Evolutionary conservation across 2,797 vertebrate genomes (phyloP), one percentile per base, ranked within the genome.

Genomic region (Cossypha niveicapilla): DNA sequence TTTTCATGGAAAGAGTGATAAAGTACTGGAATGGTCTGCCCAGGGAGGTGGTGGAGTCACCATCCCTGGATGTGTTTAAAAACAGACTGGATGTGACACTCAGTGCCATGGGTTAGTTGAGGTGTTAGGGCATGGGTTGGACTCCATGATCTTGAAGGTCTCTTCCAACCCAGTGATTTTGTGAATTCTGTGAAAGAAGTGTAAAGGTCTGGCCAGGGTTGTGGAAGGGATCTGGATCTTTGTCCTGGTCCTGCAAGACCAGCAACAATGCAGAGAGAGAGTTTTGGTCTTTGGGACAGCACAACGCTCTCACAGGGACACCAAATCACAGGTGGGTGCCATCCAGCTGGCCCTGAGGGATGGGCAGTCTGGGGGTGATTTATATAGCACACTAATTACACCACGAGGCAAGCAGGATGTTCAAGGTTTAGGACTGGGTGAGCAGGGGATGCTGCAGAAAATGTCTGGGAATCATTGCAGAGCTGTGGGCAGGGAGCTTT

Each of bases 401-500:
- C 28, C 17, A 18, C 3, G 11, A 57, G 51, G 25, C 21, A 42
- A 47, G 42, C 30, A 56, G 75, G 45, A 27, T 61, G 66, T 8
- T 53, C 25, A 1, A 0, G 1, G 2, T 67, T 74, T 51, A 77
- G 90, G 60, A 18, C 30, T 87, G 53, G 41, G 44, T 61, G 77
- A 70, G 68, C 32, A 71, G n/a, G 25, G 14, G 9, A 53, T 76
- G 60, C 77, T 94, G 88, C 86, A 86, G 79, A 63, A 57, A 48
- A 65, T 12, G 53, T 54, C 61, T 71, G 65, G 71, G 74, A 88
- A 87, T 57, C 11, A 18, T 53, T 78, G 63, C 78, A 84, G 70
- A 50, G 45, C 41, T 13, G 12, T 1, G 18, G 50, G 42, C 4
- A 1, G 8, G 27, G 41, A 95, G 79, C 45, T 94, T 85, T 91